phyloP scores from a whole-genome alignment of 2,113 vertebrate genomes.

The Pholis gunnellus region DNA sequence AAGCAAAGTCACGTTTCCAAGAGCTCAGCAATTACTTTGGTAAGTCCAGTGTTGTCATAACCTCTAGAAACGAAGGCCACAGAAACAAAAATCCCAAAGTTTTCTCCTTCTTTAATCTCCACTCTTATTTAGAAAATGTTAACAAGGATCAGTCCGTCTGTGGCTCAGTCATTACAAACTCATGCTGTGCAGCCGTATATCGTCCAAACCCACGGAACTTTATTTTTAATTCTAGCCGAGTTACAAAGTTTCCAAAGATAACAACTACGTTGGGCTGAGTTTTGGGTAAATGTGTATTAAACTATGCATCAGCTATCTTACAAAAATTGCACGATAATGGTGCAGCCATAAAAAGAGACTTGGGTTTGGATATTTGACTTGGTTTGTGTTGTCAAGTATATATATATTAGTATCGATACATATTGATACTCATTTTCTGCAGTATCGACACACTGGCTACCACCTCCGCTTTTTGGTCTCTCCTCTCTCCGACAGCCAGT shows the following conservation, averaged over 20 bases:
- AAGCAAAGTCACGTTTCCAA: background rate
- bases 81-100: background rate
- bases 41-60: background rate
- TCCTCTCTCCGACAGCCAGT: background rate
- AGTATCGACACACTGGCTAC: background rate
- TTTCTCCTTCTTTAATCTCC: constrained; percentile 1
- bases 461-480: background rate
- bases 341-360: background rate
- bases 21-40: background rate
- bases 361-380: background rate
- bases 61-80: background rate
- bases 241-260: constrained; percentile 8
- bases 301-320: background rate
- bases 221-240: background rate
- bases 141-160: constrained; percentile 4
- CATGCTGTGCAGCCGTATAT: constrained; percentile 8
- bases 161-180: constrained; percentile 7
- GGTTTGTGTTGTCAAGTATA: background rate
- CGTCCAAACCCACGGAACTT: background rate
- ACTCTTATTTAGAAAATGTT: background rate
- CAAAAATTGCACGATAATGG: background rate
- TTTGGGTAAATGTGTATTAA: constrained; percentile 8
- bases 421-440: background rate
- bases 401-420: background rate
- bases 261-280: background rate